Base-by-base conservation (phyloP, 35 echinoderm and acorn worm species). In the Nesometra sesokonis region DNA sequence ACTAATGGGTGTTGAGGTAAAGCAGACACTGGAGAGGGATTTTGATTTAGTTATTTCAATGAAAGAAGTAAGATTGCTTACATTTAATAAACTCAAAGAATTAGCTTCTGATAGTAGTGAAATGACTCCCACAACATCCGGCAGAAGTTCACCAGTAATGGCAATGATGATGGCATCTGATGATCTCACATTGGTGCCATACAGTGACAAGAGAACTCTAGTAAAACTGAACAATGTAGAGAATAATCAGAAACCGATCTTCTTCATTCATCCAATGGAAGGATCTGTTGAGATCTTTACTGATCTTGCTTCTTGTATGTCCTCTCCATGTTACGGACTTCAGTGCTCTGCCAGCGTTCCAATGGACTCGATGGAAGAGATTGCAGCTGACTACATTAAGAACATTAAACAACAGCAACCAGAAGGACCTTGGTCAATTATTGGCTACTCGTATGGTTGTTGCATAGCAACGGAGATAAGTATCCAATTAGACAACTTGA, bases 1-100 rank as follows among this genome's bases (percentile, higher is more conserved):
- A 1, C 35, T 92, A 81, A 97, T 97, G 94, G 90, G 90, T 0
- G 94, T 97, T 0, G 94, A 97, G 30, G 94, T 97, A 29, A 92
- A 91, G 35, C 94, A 97, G 77, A 97, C 94, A 29, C 40, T 97
- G 52, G 94, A 97, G 46, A 46, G 94, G 32, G 94, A 97, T 77
- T 93, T 89, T 83, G 85, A 84, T 35, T 47, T 92, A 23, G 77
- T 87, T 35, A 90, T 97, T 85, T 76, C 83, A 11, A 95, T 97
- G 94, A 87, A 86, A 30, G 94, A 93, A 33, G 88, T 97, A 11
- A 30, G 94, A 35, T 91, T 90, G 21, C 46, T 97, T 0, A 92
- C 90, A 17, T 90, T 97, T 88, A 84, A 86, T 17, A 97, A 97
- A 80, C 85, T 97, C 3, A 77, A 79, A 36, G 93, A 92, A 17